Base-by-base conservation (phyloP, 2,888 invertebrate species). In the Meiosimyza decipiens region DNA sequence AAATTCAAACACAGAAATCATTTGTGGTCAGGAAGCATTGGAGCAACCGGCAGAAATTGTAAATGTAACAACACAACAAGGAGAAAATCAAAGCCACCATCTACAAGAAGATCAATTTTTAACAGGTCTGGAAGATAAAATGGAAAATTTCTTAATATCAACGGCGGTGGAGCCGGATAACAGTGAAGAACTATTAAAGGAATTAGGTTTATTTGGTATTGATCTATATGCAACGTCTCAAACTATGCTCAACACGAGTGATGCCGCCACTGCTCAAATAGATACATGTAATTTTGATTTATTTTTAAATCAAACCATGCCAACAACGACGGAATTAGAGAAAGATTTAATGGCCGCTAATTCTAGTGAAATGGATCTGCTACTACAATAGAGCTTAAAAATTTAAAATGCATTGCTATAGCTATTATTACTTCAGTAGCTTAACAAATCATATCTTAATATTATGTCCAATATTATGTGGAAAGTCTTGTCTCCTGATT, bases 191-290 rank as follows among this genome's bases (percentile, higher is more conserved):
- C 85, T 91, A 28, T 80, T 91, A 69, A 89, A 89, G 54, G 91
- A 91, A 79, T 82, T 91, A 12, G 91, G 91, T 0, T 78, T 91
- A 47, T 89, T 88, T 1, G 91, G 90, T 73, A 88, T 89, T 1
- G 87, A 87, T 77, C 78, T 87, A 22, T 77, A 79, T 22, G 75
- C 81, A 4, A 80, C 79, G 73, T 82, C 83, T 9, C 79, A 82
- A 71, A 80, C 79, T 3, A 77, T 82, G 15, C 78, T 78, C 55
- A 80, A 83, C 62, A 80, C 81, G 75, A 78, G 75, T 40, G 80
- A 81, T 72, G 79, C 80, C 6, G 49, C 79, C n/a, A 28, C 79
- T n/a, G 74, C 79, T 11, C 78, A 79, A 49, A 79, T 79, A 71
- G 82, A 81, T 71, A 76, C 78, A 55, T 83, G 81, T 65, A 82